Conservation (phyloP, 2,888 invertebrate genomes). For the Polydrusus cervinus region DNA sequence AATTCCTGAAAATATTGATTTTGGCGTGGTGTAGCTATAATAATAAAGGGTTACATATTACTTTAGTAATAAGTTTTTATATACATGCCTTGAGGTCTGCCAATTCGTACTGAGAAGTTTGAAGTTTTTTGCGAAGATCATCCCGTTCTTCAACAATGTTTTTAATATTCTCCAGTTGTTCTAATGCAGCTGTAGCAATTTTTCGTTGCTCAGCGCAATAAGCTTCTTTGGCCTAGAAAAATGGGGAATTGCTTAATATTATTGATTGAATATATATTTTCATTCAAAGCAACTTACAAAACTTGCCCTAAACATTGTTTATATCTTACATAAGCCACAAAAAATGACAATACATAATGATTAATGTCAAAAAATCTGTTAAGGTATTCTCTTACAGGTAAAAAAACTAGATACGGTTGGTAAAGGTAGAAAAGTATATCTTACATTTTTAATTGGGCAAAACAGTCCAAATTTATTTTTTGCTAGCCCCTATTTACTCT, state of each 20-base stretch:
- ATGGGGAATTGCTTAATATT: neutral
- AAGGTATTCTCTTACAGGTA: neutral
- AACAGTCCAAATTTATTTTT: too few species aligned
- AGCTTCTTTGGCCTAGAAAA: constrained; percentile 62
- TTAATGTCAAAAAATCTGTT: neutral
- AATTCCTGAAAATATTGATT: too few species aligned
- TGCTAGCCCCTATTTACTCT: too few species aligned
- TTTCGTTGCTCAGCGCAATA: constrained; percentile 63
- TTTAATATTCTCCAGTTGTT: constrained; percentile 65
- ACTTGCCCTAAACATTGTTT: constrained; percentile 53
- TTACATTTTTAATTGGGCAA: too few species aligned
- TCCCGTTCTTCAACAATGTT: constrained; percentile 64
- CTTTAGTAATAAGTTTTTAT: too few species aligned
- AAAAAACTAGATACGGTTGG: neutral
- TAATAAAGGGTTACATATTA: too few species aligned
- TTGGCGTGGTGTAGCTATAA: too few species aligned
- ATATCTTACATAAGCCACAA: constrained; percentile 52
- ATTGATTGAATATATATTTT: neutral
- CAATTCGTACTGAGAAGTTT: constrained; percentile 62
- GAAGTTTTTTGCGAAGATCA: constrained; percentile 61
- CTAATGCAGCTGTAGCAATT: constrained; percentile 62
- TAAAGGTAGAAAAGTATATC: neutral
- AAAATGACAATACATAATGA: constrained; percentile 12
- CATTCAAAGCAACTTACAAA: constrained; percentile 52
- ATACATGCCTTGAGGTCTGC: constrained; percentile 55